A percentile compares a stretch with the other conserved stretches of the same genome.
These are phyloP conservation scores for Hirudo medicinalis DNA, from an alignment of 1,140 invertebrate genomes.

Conservation along the genomic window DNA sequence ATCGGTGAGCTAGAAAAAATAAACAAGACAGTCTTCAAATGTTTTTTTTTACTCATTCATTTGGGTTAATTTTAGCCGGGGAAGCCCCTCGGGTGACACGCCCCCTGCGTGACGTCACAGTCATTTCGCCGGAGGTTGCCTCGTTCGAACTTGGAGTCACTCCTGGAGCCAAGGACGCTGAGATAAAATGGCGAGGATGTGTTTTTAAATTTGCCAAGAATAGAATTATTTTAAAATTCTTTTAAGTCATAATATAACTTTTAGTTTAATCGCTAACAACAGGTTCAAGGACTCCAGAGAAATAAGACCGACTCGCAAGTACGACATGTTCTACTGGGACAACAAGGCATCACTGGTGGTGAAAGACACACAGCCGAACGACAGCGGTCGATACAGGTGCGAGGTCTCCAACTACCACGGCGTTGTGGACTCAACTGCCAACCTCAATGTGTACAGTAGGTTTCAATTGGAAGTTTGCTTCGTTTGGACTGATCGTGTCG, in stretches of 20 bases:
- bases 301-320: conserved; percentile 35
- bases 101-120: conserved; percentile 17
- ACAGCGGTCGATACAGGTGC: conserved; percentile 35
- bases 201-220: not conserved
- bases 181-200: conserved; percentile 17
- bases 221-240: not conserved
- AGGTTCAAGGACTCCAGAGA: conserved; percentile 25
- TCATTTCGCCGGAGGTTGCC: conserved; percentile 21
- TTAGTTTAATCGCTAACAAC: not conserved
- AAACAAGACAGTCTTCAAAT: not conserved
- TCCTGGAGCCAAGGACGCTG: conserved; percentile 17
- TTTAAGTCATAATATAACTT: not conserved
- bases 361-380: conserved; percentile 36
- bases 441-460: conserved; percentile 37
- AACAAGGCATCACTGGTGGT: conserved; percentile 36
- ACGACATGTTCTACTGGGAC: conserved; percentile 38
- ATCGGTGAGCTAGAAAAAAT: conserved; percentile 14
- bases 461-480: conserved; percentile 8
- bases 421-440: conserved; percentile 34
- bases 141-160: conserved; percentile 22
- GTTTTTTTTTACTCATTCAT: not conserved
- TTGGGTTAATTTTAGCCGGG: conserved; percentile 11
- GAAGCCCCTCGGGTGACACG: conserved; percentile 18
- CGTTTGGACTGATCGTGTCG: not conserved
- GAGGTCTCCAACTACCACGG: conserved; percentile 35